These are phyloP conservation scores for Drosophila austrosaltans DNA, from an alignment of 2,888 invertebrate genomes.

Conservation along the genomic window DNA sequence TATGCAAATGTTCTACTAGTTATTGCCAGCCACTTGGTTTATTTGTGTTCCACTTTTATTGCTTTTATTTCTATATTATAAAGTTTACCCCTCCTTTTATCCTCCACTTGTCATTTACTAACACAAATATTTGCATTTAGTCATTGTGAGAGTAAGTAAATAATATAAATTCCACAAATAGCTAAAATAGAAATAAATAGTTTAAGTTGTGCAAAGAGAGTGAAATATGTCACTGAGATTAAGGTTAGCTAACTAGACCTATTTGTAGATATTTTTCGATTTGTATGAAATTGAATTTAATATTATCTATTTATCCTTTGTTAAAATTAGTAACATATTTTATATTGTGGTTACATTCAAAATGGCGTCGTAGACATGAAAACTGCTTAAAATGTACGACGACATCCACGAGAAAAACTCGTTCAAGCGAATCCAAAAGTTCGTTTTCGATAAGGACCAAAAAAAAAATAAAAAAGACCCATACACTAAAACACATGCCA, in stretches of 20 bases:
- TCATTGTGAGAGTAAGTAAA: slow-evolving; percentile 7
- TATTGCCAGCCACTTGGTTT: slow-evolving; percentile 33
- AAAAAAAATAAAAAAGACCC: slow-evolving; percentile 1
- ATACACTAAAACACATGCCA: slow-evolving; percentile 38
- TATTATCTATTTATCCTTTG: neutral
- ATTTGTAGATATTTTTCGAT: neutral
- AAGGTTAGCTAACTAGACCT: neutral
- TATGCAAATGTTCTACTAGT: slow-evolving; percentile 42
- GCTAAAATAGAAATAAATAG: slow-evolving; percentile 8
- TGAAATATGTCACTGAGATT: slow-evolving; percentile 6
- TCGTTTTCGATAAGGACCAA: slow-evolving; percentile 15
- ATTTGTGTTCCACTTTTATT: slow-evolving; percentile 57
- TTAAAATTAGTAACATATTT: slow-evolving; percentile 68
- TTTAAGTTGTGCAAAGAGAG: slow-evolving; percentile 3
- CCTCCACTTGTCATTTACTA: slow-evolving; percentile 43
- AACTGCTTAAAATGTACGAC: slow-evolving; percentile 54
- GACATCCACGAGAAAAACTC: neutral
- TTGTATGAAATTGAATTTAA: neutral
- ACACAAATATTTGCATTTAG: slow-evolving; percentile 42
- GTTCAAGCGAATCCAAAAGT: slow-evolving; percentile 19
- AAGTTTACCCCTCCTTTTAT: slow-evolving; percentile 6
- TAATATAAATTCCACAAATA: slow-evolving; percentile 6
- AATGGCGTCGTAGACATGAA: slow-evolving; percentile 65
- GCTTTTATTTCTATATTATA: slow-evolving; percentile 67
- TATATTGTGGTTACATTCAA: slow-evolving; percentile 40